Base-by-base conservation (phyloP, 2,113 vertebrate species). In the Egretta garzetta region DNA sequence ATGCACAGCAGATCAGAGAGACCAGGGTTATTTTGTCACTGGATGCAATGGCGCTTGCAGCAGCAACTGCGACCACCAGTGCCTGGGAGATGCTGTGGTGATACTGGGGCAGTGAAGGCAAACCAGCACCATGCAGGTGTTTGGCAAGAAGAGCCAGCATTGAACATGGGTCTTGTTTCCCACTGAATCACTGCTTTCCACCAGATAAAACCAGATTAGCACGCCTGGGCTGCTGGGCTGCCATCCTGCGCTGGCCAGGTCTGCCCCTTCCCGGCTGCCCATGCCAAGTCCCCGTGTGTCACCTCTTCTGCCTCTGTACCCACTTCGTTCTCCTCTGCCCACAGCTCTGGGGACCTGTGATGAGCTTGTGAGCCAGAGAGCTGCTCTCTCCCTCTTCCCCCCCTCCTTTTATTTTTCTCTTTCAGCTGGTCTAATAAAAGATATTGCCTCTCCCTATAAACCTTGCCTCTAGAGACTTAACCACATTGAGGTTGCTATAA, bases 381-480 rank as follows among this genome's bases (percentile, higher is more conserved):
- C 41, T 63, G 21, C 53, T 85, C 43, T 68, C 16, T 45, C 18
- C 4, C 6, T 8, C 8, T 20, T 20, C 17, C 18, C 14, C 23
- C 33, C 5, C 7, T 5, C 6, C 18, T 50, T 84, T 68, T 68
- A 56, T 77, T 95, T 94, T 80, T 53, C 72, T 81, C 86, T 76
- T 90, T 91, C 68, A 73, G 80, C 83, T 85, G 0, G 64, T 79
- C 84, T 96, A 96, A 96, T 95, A 95, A 96, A 96, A 93, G 94
- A 93, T 82, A 94, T 91, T 93, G 84, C 91, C 90, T 96, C 93
- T 96, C 95, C 96, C 93, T 82, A 66, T 93, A 97, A 96, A 93
- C 90, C 96, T 96, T 96, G 74, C 87, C 96, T 93, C 89, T 77
- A 68, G 96, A 95, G 95, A 95, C 91, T 83, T 83, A 79, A 73